Conservation (phyloP, 2,888 invertebrate genomes). For the Crematogaster levior region DNA sequence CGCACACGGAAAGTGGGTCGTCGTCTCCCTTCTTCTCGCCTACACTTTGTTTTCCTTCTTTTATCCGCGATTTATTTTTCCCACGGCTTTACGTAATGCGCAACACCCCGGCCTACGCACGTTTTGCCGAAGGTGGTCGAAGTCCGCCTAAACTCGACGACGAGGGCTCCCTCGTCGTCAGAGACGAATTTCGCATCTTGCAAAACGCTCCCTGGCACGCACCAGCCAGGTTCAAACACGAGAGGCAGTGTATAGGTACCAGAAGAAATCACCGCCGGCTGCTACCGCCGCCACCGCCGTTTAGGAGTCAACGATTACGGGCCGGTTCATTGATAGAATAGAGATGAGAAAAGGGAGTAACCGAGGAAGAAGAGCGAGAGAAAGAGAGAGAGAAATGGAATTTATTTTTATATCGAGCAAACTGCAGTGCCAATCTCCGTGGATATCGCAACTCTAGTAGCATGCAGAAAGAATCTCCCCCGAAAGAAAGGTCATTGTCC, state of each 20-base stretch:
- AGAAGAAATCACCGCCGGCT: constrained; percentile 7
- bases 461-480: not conserved
- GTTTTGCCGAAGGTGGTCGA: constrained; percentile 56
- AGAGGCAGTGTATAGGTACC: constrained; percentile 41
- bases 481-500: constrained; percentile 3
- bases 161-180: constrained; percentile 67
- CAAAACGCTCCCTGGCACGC: constrained; percentile 78
- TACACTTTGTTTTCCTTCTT: constrained; percentile 48
- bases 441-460: constrained; percentile 15
- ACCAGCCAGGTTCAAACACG: constrained; percentile 49
- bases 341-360: constrained; percentile 28
- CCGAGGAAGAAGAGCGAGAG: constrained; percentile 10
- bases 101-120: constrained; percentile 57
- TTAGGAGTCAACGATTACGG: constrained; percentile 50
- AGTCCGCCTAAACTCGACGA: constrained; percentile 61
- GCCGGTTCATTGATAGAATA: constrained; percentile 58
- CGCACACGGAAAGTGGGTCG: constrained; percentile 56
- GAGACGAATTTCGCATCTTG: constrained; percentile 77
- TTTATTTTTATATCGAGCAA: constrained; percentile 65
- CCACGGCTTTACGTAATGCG: constrained; percentile 72
- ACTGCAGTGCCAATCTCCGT: not conserved
- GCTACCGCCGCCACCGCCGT: constrained; percentile 52
- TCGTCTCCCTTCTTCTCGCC: constrained; percentile 41
- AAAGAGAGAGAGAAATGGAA: constrained; percentile 38
- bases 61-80: constrained; percentile 42